phyloP scores from a whole-genome alignment of 1,140 invertebrate genomes.

The Meloidogyne chitwoodi region DNA sequence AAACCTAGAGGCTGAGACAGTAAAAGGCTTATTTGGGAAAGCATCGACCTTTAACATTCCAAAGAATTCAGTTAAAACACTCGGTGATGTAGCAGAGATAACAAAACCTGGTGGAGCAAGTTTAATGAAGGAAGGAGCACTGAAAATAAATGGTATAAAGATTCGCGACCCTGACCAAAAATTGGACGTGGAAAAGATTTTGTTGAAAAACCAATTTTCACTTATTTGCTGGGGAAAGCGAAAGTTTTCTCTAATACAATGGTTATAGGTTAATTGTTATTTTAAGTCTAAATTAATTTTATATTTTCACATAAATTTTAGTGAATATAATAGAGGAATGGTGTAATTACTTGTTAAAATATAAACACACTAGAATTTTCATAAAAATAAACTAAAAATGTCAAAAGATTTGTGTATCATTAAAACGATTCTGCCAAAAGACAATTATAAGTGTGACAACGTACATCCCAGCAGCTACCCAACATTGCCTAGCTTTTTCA shows the following conservation, averaged over 20 bases:
- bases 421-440: conserved; percentile 58
- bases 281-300: background rate
- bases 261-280: conserved; percentile 25
- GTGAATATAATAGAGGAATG: background rate
- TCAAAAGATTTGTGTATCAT: conserved; percentile 46
- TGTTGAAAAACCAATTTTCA: conserved; percentile 32
- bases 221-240: conserved; percentile 48
- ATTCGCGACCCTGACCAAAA: conserved; percentile 26
- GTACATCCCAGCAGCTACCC: conserved; percentile 60
- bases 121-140: conserved; percentile 43
- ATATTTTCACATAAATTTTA: background rate
- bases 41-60: conserved; percentile 33
- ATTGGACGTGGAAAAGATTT: conserved; percentile 13
- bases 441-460: conserved; percentile 55
- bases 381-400: conserved; percentile 15
- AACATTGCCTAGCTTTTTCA: conserved; percentile 58
- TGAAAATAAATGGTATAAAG: conserved; percentile 48
- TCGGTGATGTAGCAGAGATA: conserved; percentile 45
- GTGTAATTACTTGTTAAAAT: background rate
- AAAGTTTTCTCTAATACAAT: conserved; percentile 45
- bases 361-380: background rate
- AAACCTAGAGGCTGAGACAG: conserved; percentile 15
- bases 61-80: conserved; percentile 19
- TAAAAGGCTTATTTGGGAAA: conserved; percentile 32
- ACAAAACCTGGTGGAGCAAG: conserved; percentile 28